Conservation (phyloP, 53 echinoderm and acorn worm genomes). For the Echinarachnius parma region DNA sequence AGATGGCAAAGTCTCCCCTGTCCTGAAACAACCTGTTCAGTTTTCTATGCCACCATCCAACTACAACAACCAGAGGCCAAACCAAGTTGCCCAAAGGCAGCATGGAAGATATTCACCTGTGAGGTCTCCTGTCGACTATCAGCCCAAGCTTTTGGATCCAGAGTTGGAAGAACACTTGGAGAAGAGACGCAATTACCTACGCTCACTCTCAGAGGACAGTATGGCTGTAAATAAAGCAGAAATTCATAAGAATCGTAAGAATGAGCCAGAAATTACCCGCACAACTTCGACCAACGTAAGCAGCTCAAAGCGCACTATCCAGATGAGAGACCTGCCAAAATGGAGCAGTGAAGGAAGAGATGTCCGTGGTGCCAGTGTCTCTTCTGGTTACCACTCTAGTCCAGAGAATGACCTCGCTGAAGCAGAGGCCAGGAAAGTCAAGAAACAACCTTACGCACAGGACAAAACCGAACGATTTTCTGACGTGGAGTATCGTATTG, state of each 20-base stretch:
- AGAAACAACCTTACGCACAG: background rate
- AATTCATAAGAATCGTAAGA: too few species aligned
- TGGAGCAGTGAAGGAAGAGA: background rate
- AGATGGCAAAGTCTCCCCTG: slow-evolving; percentile 33
- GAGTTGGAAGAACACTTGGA: background rate
- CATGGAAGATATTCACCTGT: slow-evolving; percentile 36
- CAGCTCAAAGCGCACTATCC: too few species aligned
- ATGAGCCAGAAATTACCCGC: too few species aligned
- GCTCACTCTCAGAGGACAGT: slow-evolving; percentile 63
- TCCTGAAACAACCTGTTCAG: slow-evolving; percentile 20
- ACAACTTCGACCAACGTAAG: too few species aligned
- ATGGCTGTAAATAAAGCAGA: too few species aligned
- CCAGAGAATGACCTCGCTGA: slow-evolving; percentile 21
- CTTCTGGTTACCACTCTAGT: slow-evolving; percentile 37
- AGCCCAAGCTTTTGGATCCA: background rate
- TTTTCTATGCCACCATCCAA: slow-evolving; percentile 9
- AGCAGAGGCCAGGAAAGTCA: background rate
- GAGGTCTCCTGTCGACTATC: slow-evolving; percentile 31
- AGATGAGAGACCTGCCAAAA: slow-evolving; percentile 6
- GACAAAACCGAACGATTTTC: slow-evolving; percentile 11
- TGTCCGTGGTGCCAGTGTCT: slow-evolving; percentile 8
- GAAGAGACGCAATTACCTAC: slow-evolving; percentile 34
- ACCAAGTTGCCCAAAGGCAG: background rate
- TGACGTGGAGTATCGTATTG: slow-evolving; percentile 39
- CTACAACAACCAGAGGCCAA: background rate